Evolutionary conservation across 1,140 invertebrate genomes (phyloP), one percentile per base, ranked within the genome.

Genomic region (Conus betulinus): DNA sequence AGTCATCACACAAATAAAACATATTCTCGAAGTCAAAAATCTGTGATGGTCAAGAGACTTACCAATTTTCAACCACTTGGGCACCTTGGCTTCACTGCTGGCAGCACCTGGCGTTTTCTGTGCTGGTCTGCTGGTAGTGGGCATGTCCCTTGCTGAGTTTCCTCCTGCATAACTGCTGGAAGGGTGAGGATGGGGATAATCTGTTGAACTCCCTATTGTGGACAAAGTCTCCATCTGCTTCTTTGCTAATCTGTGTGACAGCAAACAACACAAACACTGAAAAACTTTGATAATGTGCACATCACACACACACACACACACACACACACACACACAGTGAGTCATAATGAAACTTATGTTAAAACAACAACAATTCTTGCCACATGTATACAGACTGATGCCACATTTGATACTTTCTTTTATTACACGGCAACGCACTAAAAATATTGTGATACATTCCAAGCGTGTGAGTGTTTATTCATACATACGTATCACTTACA

Each of bases 41-140:
- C 39, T 39, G 39, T 3, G 71, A 74, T 8, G 71, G 20, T 17
- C 20, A 74, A 25, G 23, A n/a, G 17, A 55, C 67, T 78, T 39
- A 88, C 88, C 88, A 55, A 88, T 52, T 60, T 88, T 88, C 11
- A 88, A 53, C 88, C 88, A 88, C 60, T 88, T 88, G 13, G 88
- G 88, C 52, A 85, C 71, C 55, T 88, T 88, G n/a, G 52, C n/a
- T 51, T 76, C 83, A 52, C 52, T 52, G 17, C 63, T 55, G 25
- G 63, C n/a, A 13, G 52, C n/a, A 13, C 63, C n/a, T 3, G 71
- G 20, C 78, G 67, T 25, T 39, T 76, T 78, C 27, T 63, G 8
- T 4, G n/a, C 83, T 23, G 79, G 51, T 6, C 25, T 11, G 39
- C 25, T 78, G 63, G 57, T 57, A 60, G 25, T 23, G 7, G 13